These are phyloP conservation scores for Chrysochloris asiatica DNA, from an alignment of 2,113 vertebrate species.

Conservation along the genomic window DNA sequence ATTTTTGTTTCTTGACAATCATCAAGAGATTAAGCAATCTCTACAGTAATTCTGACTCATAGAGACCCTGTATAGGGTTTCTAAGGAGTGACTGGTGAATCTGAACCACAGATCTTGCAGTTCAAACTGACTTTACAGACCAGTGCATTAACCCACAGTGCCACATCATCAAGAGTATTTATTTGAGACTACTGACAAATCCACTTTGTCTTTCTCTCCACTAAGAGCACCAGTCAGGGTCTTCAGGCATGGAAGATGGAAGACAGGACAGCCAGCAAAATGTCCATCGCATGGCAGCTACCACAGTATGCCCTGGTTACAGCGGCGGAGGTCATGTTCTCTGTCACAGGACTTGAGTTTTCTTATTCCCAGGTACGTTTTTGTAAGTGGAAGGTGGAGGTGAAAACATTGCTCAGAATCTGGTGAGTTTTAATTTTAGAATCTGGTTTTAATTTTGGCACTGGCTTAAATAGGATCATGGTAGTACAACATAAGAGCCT, in stretches of 20 bases:
- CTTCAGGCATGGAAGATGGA: constrained; percentile 82
- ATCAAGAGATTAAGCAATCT: too few relatives aligned
- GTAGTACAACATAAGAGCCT: background rate
- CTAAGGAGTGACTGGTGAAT: too few relatives aligned
- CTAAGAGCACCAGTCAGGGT: constrained; percentile 79
- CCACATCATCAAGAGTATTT: constrained; percentile 1
- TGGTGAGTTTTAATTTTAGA: background rate
- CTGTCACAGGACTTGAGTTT: constrained; percentile 97
- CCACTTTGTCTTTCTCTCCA: constrained; percentile 54
- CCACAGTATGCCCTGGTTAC: constrained; percentile 95
- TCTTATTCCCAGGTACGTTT: constrained; percentile 96
- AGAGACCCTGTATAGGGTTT: too few relatives aligned
- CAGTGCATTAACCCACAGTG: too few relatives aligned
- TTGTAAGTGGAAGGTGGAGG: background rate
- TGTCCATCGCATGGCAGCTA: constrained; percentile 95
- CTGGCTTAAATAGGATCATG: background rate
- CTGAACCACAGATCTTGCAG: too few relatives aligned
- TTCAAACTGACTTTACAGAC: too few relatives aligned
- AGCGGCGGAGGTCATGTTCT: constrained; percentile 97
- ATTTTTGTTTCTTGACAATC: too few relatives aligned
- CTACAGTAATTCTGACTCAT: too few relatives aligned
- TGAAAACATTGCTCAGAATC: background rate
- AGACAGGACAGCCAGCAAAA: constrained; percentile 89
- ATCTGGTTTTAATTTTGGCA: background rate
- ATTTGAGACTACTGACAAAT: constrained; percentile 31